A percentile compares a stretch with the other conserved stretches of the same genome.
phyloP scores from a whole-genome alignment of 2,797 vertebrate species.

The Podarcis lilfordi region DNA sequence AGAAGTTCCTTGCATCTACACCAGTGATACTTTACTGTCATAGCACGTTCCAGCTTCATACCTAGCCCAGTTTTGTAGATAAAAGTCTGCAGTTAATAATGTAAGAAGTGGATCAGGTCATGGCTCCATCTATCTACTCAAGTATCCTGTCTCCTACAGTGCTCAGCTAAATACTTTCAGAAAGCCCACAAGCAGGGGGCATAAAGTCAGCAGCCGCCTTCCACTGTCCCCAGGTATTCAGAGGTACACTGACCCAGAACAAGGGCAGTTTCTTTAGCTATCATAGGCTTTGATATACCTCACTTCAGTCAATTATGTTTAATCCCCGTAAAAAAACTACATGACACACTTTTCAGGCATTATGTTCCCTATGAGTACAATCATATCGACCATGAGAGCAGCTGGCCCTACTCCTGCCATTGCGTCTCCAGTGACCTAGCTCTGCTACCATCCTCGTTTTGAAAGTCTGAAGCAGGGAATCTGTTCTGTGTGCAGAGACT shows the following conservation, averaged over 20 bases:
- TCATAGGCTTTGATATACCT: not conserved
- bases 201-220: no score
- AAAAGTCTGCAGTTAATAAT: not conserved
- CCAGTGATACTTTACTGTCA: not conserved
- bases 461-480: not conserved
- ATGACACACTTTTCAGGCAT: not conserved
- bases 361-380: not conserved
- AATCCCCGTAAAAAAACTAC: no score
- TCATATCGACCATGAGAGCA: no score
- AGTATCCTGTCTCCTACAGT: not conserved
- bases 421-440: no score
- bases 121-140: not conserved
- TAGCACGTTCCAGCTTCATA: not conserved
- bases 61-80: not conserved
- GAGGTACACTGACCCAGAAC: not conserved
- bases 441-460: not conserved
- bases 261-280: not conserved
- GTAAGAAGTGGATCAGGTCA: not conserved
- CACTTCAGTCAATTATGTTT: not conserved
- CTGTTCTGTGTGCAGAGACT: not conserved
- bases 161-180: not conserved
- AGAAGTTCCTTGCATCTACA: not conserved
- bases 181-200: not conserved
- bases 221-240: not conserved
- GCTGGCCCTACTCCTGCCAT: no score